Conservation (phyloP, 2,888 invertebrate genomes). For the Glaucopsyche alexis region DNA sequence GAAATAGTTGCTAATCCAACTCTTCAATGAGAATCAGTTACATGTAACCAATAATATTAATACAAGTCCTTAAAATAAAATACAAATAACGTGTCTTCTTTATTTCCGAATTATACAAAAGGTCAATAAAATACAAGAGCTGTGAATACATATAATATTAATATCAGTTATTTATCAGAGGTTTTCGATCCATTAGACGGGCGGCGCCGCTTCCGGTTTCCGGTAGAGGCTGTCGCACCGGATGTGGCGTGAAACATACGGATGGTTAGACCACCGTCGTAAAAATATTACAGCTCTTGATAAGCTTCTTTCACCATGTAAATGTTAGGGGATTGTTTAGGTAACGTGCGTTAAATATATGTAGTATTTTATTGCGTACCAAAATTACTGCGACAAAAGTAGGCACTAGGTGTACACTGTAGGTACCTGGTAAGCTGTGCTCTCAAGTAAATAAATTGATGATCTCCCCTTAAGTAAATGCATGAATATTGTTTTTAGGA, state of each 20-base stretch:
- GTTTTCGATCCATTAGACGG: constrained; percentile 49
- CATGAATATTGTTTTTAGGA: too few species aligned
- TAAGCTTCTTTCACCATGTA: neutral
- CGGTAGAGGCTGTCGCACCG: constrained; percentile 44
- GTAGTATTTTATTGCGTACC: neutral
- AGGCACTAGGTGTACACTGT: neutral
- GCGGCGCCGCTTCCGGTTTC: constrained; percentile 46
- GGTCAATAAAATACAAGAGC: constrained; percentile 1
- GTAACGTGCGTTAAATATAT: neutral
- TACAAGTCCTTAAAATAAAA: too few species aligned
- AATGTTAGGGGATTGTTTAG: neutral
- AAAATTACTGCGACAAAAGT: neutral
- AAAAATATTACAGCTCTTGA: constrained; percentile 30
- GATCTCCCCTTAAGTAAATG: too few species aligned
- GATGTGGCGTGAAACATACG: constrained; percentile 41
- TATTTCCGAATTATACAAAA: neutral
- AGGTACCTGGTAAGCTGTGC: neutral
- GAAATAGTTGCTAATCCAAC: too few species aligned
- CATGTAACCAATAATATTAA: too few species aligned
- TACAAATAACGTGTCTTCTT: too few species aligned
- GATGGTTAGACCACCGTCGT: constrained; percentile 22
- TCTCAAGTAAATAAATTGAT: neutral
- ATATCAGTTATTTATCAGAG: constrained; percentile 44
- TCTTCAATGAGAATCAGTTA: too few species aligned
- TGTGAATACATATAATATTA: constrained; percentile 8